phyloP scores from a whole-genome alignment of 2,113 vertebrate genomes.

The Deroptyus accipitrinus region DNA sequence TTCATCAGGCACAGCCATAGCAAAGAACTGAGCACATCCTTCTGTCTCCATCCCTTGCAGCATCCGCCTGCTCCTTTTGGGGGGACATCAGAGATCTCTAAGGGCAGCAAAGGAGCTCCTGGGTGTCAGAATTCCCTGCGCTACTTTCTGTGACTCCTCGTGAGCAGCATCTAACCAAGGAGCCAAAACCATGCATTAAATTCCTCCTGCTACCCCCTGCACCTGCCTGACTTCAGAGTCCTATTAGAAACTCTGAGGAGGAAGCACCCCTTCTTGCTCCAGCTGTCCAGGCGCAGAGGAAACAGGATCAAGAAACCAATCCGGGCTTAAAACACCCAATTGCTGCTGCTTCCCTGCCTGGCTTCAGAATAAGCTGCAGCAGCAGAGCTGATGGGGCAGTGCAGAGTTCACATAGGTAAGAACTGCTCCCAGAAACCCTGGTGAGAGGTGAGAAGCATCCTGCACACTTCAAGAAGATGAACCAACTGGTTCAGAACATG shows the following conservation, averaged over 20 bases:
- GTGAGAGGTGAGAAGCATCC: background rate
- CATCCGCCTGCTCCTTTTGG: background rate
- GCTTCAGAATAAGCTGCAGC: background rate
- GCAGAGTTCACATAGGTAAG: fast-evolving
- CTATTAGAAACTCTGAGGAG: background rate
- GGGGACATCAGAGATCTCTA: background rate
- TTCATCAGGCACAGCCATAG: background rate
- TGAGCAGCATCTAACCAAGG: background rate
- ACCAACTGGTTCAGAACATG: background rate
- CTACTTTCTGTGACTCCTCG: background rate
- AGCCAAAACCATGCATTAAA: background rate
- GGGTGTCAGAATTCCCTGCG: fast-evolving
- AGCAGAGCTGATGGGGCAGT: background rate
- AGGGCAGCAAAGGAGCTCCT: background rate
- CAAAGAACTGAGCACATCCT: background rate
- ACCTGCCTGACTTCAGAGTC: background rate
- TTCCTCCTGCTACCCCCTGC: background rate
- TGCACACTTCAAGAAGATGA: background rate
- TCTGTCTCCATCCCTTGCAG: background rate
- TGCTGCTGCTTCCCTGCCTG: background rate
- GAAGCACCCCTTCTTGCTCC: background rate
- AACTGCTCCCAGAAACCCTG: background rate
- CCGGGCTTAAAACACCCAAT: background rate
- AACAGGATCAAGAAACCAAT: background rate
- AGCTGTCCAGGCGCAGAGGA: background rate